phyloP scores from a whole-genome alignment of 2,888 invertebrate genomes.

The Polydesmus complanatus region DNA sequence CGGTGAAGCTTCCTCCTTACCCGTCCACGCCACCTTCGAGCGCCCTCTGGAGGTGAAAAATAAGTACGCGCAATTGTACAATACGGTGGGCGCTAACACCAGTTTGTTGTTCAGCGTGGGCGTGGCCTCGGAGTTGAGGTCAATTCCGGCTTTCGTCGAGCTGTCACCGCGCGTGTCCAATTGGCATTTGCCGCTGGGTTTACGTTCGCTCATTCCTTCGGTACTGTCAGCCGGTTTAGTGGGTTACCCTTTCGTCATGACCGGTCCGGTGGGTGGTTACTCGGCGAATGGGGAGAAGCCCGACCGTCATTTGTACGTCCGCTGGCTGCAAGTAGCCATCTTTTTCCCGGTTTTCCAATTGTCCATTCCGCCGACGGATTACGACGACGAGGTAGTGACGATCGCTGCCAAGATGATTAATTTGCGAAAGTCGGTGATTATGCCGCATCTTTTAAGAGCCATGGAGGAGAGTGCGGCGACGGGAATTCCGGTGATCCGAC shows the following conservation, averaged over 20 bases:
- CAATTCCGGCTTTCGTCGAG: conserved; percentile 66
- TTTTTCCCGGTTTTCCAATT: conserved; percentile 87
- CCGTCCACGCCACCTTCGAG: conserved; percentile 60
- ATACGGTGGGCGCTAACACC: conserved; percentile 24
- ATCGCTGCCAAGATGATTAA: conserved; percentile 36
- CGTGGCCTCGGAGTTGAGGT: conserved; percentile 64
- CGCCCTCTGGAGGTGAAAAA: conserved; percentile 62
- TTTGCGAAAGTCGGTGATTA: conserved; percentile 45
- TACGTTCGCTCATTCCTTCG: conserved; percentile 69
- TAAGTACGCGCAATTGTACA: conserved; percentile 48
- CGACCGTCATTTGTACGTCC: conserved; percentile 65
- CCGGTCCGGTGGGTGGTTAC: conserved; percentile 82
- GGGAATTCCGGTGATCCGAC: conserved; percentile 70
- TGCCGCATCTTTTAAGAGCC: conserved; percentile 59
- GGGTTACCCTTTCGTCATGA: conserved; percentile 84
- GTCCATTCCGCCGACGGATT: conserved; percentile 75
- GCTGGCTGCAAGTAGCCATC: conserved; percentile 81
- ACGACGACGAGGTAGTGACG: conserved; percentile 47
- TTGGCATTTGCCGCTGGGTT: conserved; percentile 54
- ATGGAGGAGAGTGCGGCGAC: conserved; percentile 62
- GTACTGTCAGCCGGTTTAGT: conserved; percentile 74
- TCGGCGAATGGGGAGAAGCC: conserved; percentile 34
- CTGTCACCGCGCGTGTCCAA: conserved; percentile 71
- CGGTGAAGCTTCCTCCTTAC: conserved; percentile 71
- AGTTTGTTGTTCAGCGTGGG: conserved; percentile 59